phyloP scores from a whole-genome alignment of 2,888 invertebrate species.

The Eupithecia pulchellata region DNA sequence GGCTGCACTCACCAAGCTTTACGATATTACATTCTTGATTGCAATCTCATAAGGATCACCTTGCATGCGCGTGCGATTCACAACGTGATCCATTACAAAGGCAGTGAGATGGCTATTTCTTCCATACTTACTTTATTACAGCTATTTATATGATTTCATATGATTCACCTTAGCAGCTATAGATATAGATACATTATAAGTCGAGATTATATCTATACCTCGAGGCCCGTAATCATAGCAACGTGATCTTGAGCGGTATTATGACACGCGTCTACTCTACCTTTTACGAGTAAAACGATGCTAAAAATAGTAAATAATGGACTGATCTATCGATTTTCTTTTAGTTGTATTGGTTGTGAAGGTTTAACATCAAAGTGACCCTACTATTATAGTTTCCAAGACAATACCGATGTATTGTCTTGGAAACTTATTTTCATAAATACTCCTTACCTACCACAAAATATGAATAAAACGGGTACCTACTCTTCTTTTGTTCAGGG shows the following conservation, averaged over 20 bases:
- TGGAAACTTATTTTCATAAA: background rate
- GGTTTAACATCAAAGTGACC: background rate
- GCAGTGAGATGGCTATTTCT: constrained; percentile 18
- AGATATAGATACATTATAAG: too few species aligned
- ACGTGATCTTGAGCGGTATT: constrained; percentile 30
- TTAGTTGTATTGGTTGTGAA: background rate
- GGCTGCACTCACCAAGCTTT: background rate
- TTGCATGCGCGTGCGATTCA: constrained; percentile 9
- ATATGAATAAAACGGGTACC: too few species aligned
- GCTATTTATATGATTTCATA: constrained; percentile 3
- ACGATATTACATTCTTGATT: constrained; percentile 7
- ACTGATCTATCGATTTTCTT: constrained; percentile 13
- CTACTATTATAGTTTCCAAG: too few species aligned
- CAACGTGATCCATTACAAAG: constrained; percentile 20
- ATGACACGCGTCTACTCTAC: constrained; percentile 26
- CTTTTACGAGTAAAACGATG: constrained; percentile 27
- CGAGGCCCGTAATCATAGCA: constrained; percentile 24
- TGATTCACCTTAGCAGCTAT: background rate
- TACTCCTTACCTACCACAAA: too few species aligned
- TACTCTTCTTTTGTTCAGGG: too few species aligned
- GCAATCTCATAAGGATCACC: background rate
- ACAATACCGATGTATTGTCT: background rate
- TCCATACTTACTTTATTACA: background rate
- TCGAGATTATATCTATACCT: too few species aligned
- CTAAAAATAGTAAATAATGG: constrained; percentile 22